Base-by-base conservation (phyloP, 2,888 invertebrate genomes). In the Philereme transversata region DNA sequence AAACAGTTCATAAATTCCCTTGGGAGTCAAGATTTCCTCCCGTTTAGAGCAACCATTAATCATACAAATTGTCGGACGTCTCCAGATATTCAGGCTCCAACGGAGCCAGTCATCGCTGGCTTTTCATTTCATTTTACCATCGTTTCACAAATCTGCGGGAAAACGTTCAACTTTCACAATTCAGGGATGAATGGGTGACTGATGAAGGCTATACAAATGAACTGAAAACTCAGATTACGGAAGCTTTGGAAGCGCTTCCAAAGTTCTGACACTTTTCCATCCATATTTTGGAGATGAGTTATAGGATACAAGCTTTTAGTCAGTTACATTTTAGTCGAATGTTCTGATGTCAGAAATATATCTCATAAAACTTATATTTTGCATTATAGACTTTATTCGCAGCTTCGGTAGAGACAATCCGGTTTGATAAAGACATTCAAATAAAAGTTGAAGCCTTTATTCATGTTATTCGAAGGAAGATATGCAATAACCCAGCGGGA, bases 51-150 rank as follows among this genome's bases (percentile, higher is more conserved):
- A 46, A 51, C 72, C 84, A 86, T 87, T 80, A 84, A 87, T 86
- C 86, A 87, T 83, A 82, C 81, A 84, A 84, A 84, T 84, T 79
- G 84, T 78, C 73, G 77, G 73, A 70, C 70, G 68, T 64, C 69
- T 64, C 51, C 71, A 69, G 85, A 82, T 82, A 81, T 81, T 79
- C 75, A 47, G 78, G 85, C 80, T 82, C 70, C 79, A 76, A 74
- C 85, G 71, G 85, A 83, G 87, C 87, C 86, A 85, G 88, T 87
- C 88, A 87, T 83, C 80, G 60, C 55, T 67, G 51, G 52, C 58
- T 55, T 58, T 62, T 62, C 62, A 51, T 34, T 38, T 33, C 54
- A 40, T 58, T 51, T 57, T 10, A 46, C 35, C 73, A 64, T 71
- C 60, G 72, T 77, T 78, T 79, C 74, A 76, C 75, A 73, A 75